phyloP scores from a whole-genome alignment of 2,797 vertebrate genomes.

The Phataginus tetradactyla region DNA sequence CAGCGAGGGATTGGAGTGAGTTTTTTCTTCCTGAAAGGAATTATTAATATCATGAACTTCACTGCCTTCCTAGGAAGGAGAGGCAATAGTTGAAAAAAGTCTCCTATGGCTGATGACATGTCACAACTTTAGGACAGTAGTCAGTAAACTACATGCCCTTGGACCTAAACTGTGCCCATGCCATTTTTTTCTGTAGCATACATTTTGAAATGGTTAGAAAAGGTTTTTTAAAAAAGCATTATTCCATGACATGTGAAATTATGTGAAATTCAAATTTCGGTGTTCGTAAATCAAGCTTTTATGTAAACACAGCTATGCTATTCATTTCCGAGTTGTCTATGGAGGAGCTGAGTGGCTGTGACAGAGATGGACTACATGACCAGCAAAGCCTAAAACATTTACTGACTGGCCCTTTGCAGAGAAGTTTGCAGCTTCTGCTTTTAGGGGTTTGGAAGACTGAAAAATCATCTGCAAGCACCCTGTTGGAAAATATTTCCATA shows the following conservation, averaged over 20 bases:
- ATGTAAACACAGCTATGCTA: background rate
- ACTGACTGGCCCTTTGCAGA: constrained; percentile 8
- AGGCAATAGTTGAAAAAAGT: background rate
- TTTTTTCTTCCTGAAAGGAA: background rate
- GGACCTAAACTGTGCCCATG: background rate
- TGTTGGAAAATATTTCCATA: constrained; percentile 53
- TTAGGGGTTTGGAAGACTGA: constrained; percentile 15
- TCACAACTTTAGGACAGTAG: background rate
- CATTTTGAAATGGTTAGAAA: background rate
- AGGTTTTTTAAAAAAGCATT: background rate
- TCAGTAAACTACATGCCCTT: background rate
- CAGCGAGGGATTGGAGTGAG: background rate
- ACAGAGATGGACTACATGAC: background rate
- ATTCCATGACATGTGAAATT: background rate
- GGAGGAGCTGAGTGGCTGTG: background rate
- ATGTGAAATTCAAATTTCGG: background rate
- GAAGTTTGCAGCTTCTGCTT: background rate
- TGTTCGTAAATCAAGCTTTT: background rate
- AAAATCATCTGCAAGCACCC: background rate
- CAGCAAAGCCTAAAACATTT: constrained; percentile 57
- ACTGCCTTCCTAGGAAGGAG: background rate
- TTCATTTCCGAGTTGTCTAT: constrained; percentile 42
- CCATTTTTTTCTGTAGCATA: background rate
- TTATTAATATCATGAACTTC: background rate
- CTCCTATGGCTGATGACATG: background rate